Percentiles rank a stretch among this genome's conserved stretches.
Conservation (phyloP, 2,888 invertebrate genomes). For the Tenodera sinensis region DNA sequence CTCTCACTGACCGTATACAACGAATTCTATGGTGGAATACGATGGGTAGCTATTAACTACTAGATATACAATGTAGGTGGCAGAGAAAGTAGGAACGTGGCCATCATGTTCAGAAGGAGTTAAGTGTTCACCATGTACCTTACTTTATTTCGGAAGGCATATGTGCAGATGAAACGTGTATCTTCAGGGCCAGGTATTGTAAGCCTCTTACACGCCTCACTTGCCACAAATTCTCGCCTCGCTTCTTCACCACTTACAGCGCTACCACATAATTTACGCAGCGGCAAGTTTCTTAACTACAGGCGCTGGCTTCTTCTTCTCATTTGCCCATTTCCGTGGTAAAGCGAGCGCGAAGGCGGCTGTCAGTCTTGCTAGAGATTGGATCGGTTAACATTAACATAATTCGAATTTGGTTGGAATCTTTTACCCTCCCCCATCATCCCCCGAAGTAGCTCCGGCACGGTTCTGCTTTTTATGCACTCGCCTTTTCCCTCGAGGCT, state of each 20-base stretch:
- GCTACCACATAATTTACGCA: background rate
- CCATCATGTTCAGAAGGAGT: too few species aligned
- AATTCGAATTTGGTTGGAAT: background rate
- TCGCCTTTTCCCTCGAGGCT: background rate
- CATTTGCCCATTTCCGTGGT: background rate
- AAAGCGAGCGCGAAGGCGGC: background rate
- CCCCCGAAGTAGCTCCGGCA: background rate
- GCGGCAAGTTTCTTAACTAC: background rate
- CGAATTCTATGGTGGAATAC: too few species aligned
- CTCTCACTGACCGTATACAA: too few species aligned
- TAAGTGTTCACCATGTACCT: too few species aligned
- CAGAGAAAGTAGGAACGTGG: too few species aligned
- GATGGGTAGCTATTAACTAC: too few species aligned
- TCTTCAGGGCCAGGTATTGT: too few species aligned
- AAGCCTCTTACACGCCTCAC: too few species aligned
- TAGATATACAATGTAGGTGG: too few species aligned
- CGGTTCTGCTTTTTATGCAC: background rate
- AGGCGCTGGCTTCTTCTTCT: background rate
- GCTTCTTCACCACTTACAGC: background rate
- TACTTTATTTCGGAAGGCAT: too few species aligned
- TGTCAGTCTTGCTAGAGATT: background rate
- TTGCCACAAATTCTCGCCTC: background rate
- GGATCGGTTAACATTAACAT: background rate
- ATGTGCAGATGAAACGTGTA: too few species aligned
- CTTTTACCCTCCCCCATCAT: background rate